Evolutionary conservation across 1,140 invertebrate species (phyloP), one percentile per base, ranked within the genome.

Genomic region (Aporrectodea caliginosa): DNA sequence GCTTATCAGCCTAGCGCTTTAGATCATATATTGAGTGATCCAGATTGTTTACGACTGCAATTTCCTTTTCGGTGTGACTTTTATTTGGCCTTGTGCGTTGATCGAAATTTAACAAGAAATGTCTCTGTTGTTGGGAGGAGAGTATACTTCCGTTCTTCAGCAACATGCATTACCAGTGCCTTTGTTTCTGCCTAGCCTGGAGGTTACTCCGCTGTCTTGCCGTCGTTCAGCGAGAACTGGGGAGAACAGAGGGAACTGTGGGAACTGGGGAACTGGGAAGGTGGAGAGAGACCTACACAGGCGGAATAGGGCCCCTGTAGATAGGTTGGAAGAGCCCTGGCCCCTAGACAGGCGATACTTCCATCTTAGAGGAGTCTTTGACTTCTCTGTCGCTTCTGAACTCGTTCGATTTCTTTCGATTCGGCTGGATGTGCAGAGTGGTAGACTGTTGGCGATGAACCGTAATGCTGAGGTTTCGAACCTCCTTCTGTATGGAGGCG

Each of bases 401-500:
- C 43, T 58, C 43, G 43, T 58, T 58, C 43, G 43, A 58, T 58
- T 22, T 58, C 43, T 58, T 58, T 22, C 43, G 6, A 22, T 12
- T 58, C 43, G 43, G 43, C 22, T 58, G 43, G 43, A 58, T 58
- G 43, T 58, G 43, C 43, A 58, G 43, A 6, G 43, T 58, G 6
- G 43, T 58, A 6, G 43, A 12, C 69, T 78, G 77, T 32, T 78
- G 77, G 29, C 69, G 29, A 29, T 71, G 34, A 31, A 78, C 34
- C 29, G 77, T 33, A n/a, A 78, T 33, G 31, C 68, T 70, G 29
- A 78, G 77, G 16, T 16, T 33, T 27, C 78, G 27, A 30, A 80
- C 79, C 75, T 80, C 79, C 22, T 80, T 76, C 81, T 88, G 87
- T 78, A 88, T 87, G 78, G 86, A 86, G 34, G 83, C 80, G 73